Evolutionary conservation across 2,797 vertebrate genomes (phyloP), one percentile per base, ranked within the genome.

Genomic region (Centropyge bicolor): DNA sequence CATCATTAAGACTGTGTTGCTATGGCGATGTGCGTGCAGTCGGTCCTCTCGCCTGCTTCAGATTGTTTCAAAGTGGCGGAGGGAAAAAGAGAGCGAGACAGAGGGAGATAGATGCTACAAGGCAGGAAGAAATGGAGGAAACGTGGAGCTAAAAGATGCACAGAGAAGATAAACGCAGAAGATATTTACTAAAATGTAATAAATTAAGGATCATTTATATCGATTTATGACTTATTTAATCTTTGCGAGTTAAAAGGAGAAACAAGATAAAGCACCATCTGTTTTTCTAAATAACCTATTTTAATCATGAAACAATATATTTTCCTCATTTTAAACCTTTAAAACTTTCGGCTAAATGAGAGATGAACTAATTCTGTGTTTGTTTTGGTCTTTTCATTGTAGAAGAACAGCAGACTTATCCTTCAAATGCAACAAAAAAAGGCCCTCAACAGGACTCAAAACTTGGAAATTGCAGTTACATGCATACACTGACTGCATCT

Each of bases 1-100:
- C 89, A 90, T 92, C 91, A 91, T 94, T 94, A 94, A 89, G 89
- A 91, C 88, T 82, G 87, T 65, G 92, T 93, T 95, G 92, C 92
- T 85, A 95, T 94, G 91, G 90, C 69, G 49, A 93, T 83, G 77
- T 74, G 84, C 27, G 27, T 84, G 87, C 88, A 90, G 88, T 87
- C 70, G 69, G 84, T 82, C 89, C 83, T 92, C 88, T 90, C 49
- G 6, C 86, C 76, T 20, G 83, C 84, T 72, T 91, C 78, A 67
- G 80, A 92, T 90, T 90, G 88, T 92, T 93, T 90, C 71, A 83
- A 88, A 89, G 89, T 80, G 88, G 85, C 56, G 48, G 80, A 87
- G 80, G 75, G 74, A 86, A 77, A 59, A 36, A 45, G 16, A 11
- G 40, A 52, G 22, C 19, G 59, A 35, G 55, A 40, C 67, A 71